These are phyloP conservation scores for Excalfactoria chinensis DNA, from an alignment of 2,113 vertebrate species.

Conservation along the genomic window DNA sequence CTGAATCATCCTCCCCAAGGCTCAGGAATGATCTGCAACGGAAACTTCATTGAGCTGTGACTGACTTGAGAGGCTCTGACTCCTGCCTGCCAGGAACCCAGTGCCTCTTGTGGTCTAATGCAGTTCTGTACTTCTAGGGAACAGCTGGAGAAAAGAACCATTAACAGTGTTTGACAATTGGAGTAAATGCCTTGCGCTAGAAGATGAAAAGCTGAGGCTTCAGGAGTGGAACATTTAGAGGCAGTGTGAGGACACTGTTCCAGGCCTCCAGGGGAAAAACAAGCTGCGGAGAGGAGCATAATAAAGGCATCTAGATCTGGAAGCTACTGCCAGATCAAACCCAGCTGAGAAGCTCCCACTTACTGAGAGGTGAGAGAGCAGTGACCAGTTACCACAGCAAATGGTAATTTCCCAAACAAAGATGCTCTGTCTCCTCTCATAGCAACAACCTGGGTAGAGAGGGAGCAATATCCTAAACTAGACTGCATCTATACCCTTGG, in stretches of 20 bases:
- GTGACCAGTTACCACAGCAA: not conserved
- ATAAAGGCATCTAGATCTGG: not conserved
- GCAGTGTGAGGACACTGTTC: not conserved
- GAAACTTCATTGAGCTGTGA: not conserved
- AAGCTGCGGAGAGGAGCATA: not conserved
- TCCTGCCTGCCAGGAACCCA: not conserved
- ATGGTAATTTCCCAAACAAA: not conserved
- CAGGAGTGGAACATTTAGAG: not conserved
- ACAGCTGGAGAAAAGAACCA: not conserved
- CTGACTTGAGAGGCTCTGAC: not conserved
- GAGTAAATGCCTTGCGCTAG: not conserved
- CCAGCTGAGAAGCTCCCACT: not conserved
- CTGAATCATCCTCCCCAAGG: not conserved
- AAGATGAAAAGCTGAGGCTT: not conserved
- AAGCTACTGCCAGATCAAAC: not conserved
- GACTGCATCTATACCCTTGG: not conserved
- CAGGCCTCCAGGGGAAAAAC: not conserved
- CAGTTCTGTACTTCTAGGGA: not conserved
- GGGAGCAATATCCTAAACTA: not conserved
- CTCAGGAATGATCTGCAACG: not conserved
- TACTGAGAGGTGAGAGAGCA: not conserved
- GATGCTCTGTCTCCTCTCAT: not conserved
- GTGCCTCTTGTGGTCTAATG: not conserved
- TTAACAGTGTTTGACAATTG: not conserved
- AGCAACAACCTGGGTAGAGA: rapidly evolving